phyloP scores from a whole-genome alignment of 2,888 invertebrate genomes.

The Tachina grossa region DNA sequence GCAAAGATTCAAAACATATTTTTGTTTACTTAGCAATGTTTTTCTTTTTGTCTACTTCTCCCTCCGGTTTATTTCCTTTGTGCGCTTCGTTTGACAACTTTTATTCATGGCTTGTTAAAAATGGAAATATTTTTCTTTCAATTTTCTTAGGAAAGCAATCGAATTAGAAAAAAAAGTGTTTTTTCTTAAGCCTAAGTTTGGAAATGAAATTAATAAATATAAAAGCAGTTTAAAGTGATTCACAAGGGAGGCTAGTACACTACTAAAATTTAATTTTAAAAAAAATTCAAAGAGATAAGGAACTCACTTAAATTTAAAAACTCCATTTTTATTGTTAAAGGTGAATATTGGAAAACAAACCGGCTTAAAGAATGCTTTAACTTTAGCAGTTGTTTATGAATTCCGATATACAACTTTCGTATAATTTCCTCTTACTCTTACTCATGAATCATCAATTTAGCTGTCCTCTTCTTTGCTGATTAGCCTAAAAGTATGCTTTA shows the following conservation, averaged over 20 bases:
- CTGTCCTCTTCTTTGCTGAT: not conserved
- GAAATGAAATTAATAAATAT: not conserved
- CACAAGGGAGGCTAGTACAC: not conserved
- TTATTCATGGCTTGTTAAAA: conserved; percentile 25
- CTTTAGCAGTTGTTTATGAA: too few relatives aligned
- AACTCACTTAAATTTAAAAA: too few relatives aligned
- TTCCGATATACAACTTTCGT: too few relatives aligned
- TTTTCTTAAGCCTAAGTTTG: not conserved
- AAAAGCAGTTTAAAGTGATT: not conserved
- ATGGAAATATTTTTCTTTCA: not conserved
- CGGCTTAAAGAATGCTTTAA: too few relatives aligned
- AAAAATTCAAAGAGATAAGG: not conserved
- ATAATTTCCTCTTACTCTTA: not conserved
- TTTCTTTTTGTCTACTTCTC: conserved; percentile 2
- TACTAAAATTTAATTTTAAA: not conserved
- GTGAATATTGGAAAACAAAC: too few relatives aligned
- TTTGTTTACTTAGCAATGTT: conserved; percentile 69
- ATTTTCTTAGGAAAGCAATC: not conserved
- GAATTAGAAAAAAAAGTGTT: not conserved
- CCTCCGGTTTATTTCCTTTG: not conserved
- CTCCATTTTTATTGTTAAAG: too few relatives aligned
- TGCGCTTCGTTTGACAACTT: conserved; percentile 27
- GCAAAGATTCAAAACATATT: conserved; percentile 70
- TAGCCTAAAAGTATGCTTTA: conserved; percentile 31
- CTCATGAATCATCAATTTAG: conserved; percentile 24